Evolutionary conservation across 2,888 invertebrate species (phyloP), one percentile per base, ranked within the genome.

Genomic region (Gonocerus acuteangulatus): DNA sequence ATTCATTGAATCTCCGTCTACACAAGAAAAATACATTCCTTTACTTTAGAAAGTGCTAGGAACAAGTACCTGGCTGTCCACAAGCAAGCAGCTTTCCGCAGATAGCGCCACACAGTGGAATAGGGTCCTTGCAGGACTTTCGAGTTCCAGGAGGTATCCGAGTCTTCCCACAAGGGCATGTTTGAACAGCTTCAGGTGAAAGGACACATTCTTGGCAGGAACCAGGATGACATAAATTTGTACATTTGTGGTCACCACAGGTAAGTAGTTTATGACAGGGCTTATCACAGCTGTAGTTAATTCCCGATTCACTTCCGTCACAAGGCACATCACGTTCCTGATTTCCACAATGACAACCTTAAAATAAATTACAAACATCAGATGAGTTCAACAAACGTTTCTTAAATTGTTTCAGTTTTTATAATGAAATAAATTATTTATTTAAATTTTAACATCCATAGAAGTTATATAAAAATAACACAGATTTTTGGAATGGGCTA

Each of bases 141-240:
- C 93, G 79, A 32, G 74, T 73, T 23, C 78, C 75, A n/a, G 71
- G 66, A 76, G 71, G 66, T 18, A 83, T 74, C 0, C 75, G 72
- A 36, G 80, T 82, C 74, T 86, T 83, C 1, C 88, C 88, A 72
- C 93, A 93, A 0, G 85, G 86, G 70, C 93, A 93, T 39, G 79
- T 79, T 3, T 78, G 80, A 9, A 89, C 79, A 32, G 76, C 71
- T 13, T 78, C 76, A 0, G 87, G 83, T 60, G 81, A 79, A 15
- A 81, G 74, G 48, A 74, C 73, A 72, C 93, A 93, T 0, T 78
- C 73, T 9, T 72, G 71, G 69, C 83, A 83, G 1, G 71, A 67
- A 0, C 75, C 86, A 1, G 78, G 73, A 72, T 92, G 90, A 70
- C 91, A 92, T 1, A 76, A 71, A 36, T 78, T 74, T 61, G 78